These are phyloP conservation scores for Lycaena phlaeas DNA, from an alignment of 2,888 invertebrate species.

Conservation along the genomic window DNA sequence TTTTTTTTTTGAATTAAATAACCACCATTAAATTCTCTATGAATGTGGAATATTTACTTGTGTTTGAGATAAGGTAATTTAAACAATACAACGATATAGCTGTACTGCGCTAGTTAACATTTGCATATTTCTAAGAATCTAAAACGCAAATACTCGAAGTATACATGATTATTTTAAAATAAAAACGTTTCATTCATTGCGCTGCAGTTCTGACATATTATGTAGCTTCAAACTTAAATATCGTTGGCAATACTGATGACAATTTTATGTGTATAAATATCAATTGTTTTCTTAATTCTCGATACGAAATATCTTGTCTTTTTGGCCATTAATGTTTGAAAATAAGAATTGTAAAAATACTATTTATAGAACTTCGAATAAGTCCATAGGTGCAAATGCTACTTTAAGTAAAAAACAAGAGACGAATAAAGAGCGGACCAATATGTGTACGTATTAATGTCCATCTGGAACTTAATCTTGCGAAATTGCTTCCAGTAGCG, in stretches of 20 bases:
- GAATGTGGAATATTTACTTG: conserved; percentile 1
- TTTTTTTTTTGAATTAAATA: too few species aligned
- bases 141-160: too few species aligned
- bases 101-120: conserved; percentile 30
- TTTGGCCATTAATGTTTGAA: not conserved
- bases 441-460: not conserved
- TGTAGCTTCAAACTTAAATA: too few species aligned
- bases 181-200: too few species aligned
- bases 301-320: not conserved
- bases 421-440: not conserved
- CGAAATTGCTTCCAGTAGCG: conserved; percentile 3
- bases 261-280: too few species aligned
- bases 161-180: too few species aligned
- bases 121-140: conserved; percentile 26
- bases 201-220: too few species aligned
- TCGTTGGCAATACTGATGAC: too few species aligned
- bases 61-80: conserved; percentile 26
- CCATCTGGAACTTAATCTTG: not conserved
- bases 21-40: too few species aligned
- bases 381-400: conserved; percentile 6
- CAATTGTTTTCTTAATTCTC: conserved; percentile 13
- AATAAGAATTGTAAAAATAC: not conserved
- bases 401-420: conserved; percentile 7
- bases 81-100: conserved; percentile 59
- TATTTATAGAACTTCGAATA: not conserved